These are phyloP conservation scores for Temnothorax curvispinosus DNA, from an alignment of 1,140 invertebrate species.

Conservation along the genomic window DNA sequence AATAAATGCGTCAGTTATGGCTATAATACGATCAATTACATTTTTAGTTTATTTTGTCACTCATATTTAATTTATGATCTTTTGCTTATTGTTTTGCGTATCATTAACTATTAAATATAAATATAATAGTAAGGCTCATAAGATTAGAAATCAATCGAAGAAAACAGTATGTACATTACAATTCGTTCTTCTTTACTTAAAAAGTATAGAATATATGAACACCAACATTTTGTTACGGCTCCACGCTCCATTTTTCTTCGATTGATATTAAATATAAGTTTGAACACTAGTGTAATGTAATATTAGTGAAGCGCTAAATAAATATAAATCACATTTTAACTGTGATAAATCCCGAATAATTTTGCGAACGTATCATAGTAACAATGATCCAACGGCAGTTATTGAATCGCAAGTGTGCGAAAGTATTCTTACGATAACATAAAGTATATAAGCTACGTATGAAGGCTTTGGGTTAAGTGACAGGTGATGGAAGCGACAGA, in stretches of 20 bases:
- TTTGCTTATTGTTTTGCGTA: background rate
- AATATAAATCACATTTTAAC: background rate
- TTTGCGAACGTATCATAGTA: background rate
- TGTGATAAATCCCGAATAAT: slow-evolving; percentile 2
- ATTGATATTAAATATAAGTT: background rate
- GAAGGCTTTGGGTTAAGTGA: slow-evolving; percentile 16
- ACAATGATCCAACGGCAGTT: background rate
- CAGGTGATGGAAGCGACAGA: slow-evolving; percentile 19
- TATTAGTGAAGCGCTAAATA: background rate
- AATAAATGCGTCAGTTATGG: background rate
- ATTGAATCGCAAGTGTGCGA: background rate
- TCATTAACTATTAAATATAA: background rate
- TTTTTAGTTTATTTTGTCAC: background rate
- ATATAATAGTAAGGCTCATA: too few species aligned
- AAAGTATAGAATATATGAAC: too few species aligned
- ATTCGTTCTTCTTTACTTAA: too few species aligned
- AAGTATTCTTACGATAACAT: background rate
- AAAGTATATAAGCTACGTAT: background rate
- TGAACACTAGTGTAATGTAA: background rate
- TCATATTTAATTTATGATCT: background rate
- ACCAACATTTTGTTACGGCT: too few species aligned
- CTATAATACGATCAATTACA: background rate
- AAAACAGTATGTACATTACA: too few species aligned
- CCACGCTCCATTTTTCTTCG: too few species aligned
- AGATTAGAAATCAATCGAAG: too few species aligned